These are phyloP conservation scores for Heliangelus exortis DNA, from an alignment of 2,797 vertebrate species.

Conservation along the genomic window DNA sequence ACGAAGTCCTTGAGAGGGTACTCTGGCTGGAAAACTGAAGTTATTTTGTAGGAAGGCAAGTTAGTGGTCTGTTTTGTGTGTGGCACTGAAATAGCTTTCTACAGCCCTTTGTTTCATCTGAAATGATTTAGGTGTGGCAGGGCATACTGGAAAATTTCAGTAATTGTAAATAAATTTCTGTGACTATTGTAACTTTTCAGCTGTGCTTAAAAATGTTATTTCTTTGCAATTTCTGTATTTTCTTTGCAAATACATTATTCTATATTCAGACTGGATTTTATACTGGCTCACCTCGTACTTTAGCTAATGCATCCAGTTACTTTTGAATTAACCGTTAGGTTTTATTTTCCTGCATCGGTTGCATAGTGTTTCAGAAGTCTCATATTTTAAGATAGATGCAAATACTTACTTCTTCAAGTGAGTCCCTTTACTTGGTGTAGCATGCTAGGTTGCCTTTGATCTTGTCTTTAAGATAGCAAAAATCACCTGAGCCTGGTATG, in stretches of 20 bases:
- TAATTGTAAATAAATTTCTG: conserved; percentile 1
- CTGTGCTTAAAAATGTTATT: not conserved
- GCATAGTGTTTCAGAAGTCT: not conserved
- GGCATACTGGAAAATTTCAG: not conserved
- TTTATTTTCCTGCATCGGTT: not conserved
- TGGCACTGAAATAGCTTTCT: not conserved
- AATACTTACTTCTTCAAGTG: not conserved
- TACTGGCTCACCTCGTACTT: not conserved
- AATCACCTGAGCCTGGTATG: not conserved
- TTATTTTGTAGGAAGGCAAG: not conserved
- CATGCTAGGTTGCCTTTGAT: not conserved
- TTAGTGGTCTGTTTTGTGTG: not conserved
- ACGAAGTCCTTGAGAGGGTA: conserved; percentile 17
- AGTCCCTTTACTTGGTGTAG: not conserved
- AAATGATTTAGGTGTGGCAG: not conserved
- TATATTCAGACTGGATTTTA: not conserved
- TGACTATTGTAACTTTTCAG: not conserved
- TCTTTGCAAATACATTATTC: not conserved
- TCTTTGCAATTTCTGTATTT: conserved; percentile 6
- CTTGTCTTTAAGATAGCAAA: not conserved
- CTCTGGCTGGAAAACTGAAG: not conserved
- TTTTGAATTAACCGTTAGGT: not conserved
- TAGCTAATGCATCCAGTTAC: not conserved
- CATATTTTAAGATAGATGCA: not conserved
- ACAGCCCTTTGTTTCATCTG: not conserved